A percentile compares a stretch with the other conserved stretches of the same genome.
phyloP scores from a whole-genome alignment of 2,888 invertebrate genomes.

The Drosophila nigricruria region DNA sequence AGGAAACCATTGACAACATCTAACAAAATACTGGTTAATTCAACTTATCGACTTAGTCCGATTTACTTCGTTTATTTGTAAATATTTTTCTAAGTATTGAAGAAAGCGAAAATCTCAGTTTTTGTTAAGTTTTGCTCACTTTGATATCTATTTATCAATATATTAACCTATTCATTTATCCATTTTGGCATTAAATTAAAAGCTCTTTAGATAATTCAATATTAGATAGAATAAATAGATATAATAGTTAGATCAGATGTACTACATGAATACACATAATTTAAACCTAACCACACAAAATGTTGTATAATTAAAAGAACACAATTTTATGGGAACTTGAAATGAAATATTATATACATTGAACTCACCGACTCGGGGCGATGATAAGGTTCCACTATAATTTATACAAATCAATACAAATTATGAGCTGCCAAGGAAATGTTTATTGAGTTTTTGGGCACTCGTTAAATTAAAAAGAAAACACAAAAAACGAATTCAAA shows the following conservation, averaged over 20 bases:
- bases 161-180: not conserved
- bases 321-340: constrained; percentile 3
- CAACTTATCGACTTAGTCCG: not conserved
- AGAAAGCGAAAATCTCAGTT: too few species aligned
- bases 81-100: not conserved
- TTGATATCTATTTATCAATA: not conserved
- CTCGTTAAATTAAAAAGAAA: constrained; percentile 56
- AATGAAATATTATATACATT: constrained; percentile 15
- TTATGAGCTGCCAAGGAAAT: constrained; percentile 55
- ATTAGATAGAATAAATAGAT: too few species aligned
- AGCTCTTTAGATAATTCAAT: too few species aligned
- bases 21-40: not conserved
- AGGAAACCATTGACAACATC: not conserved
- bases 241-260: not conserved
- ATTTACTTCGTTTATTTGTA: not conserved
- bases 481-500: constrained; percentile 30
- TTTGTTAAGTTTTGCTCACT: too few species aligned
- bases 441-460: constrained; percentile 61
- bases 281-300: constrained; percentile 11
- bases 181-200: too few species aligned
- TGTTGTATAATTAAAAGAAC: constrained; percentile 16
- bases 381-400: constrained; percentile 36
- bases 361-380: constrained; percentile 57
- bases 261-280: not conserved
- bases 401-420: constrained; percentile 58